Evolutionary conservation across 2,888 invertebrate genomes (phyloP).

Genomic region (Cephus pulcher): DNA sequence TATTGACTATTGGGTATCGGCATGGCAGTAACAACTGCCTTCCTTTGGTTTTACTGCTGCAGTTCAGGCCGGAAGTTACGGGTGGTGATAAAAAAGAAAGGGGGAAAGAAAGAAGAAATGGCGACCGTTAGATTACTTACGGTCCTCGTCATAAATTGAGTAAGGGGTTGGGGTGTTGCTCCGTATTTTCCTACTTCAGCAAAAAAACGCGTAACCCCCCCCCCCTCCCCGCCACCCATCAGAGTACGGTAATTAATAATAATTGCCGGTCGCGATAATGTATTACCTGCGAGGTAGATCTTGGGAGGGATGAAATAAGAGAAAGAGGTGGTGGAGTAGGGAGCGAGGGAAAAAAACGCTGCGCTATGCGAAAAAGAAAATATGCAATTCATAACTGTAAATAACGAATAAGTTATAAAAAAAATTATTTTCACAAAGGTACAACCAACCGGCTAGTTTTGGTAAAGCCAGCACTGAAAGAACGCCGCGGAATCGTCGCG

Average conservation of each 20-base stretch:
- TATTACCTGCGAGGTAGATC: neutral
- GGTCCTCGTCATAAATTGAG: neutral
- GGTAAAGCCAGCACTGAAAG: no score
- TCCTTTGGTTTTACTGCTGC: neutral
- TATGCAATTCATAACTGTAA: neutral
- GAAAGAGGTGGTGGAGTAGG: no score
- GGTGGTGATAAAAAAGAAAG: neutral
- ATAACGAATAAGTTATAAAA: neutral
- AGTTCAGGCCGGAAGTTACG: neutral
- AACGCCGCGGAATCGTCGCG: no score
- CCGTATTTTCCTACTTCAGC: neutral
- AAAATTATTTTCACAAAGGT: neutral
- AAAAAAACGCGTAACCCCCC: neutral
- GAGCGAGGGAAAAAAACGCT: neutral
- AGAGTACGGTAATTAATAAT: neutral
- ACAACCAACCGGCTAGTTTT: no score
- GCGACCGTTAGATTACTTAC: neutral
- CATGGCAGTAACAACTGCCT: neutral
- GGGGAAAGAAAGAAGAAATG: no score
- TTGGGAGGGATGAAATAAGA: neutral
- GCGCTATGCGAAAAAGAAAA: neutral
- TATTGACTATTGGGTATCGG: neutral
- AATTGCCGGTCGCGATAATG: neutral
- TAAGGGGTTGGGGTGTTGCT: neutral
- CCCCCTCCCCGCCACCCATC: neutral